Evolutionary conservation across 2,113 vertebrate genomes (phyloP).

Genomic region (Crotalus helleri): DNA sequence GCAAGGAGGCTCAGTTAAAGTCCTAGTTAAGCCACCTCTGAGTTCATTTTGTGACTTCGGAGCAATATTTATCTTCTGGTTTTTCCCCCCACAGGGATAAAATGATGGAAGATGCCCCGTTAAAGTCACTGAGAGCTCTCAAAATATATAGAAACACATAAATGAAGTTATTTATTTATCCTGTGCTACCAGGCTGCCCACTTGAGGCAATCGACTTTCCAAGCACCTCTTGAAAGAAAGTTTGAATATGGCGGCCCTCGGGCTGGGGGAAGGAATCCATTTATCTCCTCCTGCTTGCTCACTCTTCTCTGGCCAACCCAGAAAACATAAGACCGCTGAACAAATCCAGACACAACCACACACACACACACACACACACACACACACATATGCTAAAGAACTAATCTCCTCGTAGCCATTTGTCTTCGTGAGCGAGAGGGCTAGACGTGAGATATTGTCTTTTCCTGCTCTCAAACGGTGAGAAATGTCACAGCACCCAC

Average conservation of each 20-base stretch:
- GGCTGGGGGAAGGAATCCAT: neutral
- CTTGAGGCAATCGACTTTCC: neutral
- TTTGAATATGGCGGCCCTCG: neutral
- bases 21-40: neutral
- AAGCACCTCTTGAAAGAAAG: neutral
- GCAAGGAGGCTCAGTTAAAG: neutral
- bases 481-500: conserved; percentile 27
- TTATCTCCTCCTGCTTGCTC: neutral
- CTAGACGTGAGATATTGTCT: neutral
- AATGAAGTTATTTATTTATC: neutral
- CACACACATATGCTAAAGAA: neutral
- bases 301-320: neutral
- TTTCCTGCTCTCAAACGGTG: conserved; percentile 20
- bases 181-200: neutral
- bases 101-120: neutral
- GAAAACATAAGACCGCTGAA: neutral
- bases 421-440: neutral
- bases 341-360: neutral
- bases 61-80: neutral
- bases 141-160: neutral
- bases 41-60: neutral
- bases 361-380: neutral
- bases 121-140: neutral
- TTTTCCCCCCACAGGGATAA: neutral
- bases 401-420: fast-evolving